Evolutionary conservation across 2,888 invertebrate species (phyloP).

Genomic region (Junonia oenone): DNA sequence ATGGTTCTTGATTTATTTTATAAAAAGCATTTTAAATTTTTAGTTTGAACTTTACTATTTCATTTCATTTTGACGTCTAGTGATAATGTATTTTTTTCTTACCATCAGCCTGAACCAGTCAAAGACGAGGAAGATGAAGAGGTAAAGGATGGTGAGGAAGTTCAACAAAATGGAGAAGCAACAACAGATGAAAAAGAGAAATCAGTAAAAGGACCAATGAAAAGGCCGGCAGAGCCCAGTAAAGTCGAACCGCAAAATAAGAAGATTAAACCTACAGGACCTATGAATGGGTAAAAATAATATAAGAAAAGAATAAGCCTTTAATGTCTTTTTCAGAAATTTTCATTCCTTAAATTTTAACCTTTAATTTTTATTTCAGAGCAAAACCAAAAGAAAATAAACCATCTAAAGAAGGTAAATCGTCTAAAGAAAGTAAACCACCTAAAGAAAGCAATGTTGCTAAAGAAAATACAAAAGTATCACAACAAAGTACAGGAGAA

Average conservation of each 20-base stretch:
- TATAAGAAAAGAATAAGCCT: no score
- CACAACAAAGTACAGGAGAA: neutral
- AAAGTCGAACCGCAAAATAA: conserved; percentile 45
- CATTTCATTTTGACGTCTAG: no score
- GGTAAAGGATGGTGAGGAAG: conserved; percentile 31
- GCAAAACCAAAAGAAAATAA: conserved; percentile 38
- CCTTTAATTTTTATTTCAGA: conserved; percentile 29
- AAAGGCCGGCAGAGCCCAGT: conserved; percentile 44
- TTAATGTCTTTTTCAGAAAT: no score
- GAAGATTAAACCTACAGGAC: conserved; percentile 44
- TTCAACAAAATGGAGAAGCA: conserved; percentile 48
- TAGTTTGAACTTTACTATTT: no score
- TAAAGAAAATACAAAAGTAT: conserved; percentile 1
- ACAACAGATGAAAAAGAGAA: conserved; percentile 39
- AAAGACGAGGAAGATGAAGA: conserved; percentile 67
- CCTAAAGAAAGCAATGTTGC: neutral
- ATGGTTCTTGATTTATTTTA: no score
- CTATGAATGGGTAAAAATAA: conserved; percentile 37
- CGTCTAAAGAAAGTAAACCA: no score
- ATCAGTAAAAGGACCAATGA: conserved; percentile 36
- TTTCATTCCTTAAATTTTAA: neutral
- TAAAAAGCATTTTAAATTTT: no score
- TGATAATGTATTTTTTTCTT: no score
- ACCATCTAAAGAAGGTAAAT: no score
- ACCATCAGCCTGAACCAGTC: conserved; percentile 59